Evolutionary conservation across 2,888 invertebrate genomes (phyloP).

Genomic region (Drosophila niveifrons): DNA sequence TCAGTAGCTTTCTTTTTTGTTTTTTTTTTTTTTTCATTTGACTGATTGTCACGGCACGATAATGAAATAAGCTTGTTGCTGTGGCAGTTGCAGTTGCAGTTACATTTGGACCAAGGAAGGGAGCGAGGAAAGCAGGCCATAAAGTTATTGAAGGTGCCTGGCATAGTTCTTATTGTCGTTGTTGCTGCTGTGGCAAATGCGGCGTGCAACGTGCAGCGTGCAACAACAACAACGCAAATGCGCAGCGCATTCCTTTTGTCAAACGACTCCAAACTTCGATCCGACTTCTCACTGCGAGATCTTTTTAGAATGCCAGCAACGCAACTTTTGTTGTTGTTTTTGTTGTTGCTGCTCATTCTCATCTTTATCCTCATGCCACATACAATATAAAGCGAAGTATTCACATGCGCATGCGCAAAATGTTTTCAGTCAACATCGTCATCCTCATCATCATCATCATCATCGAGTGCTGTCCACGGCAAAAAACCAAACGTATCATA

Average conservation of each 20-base stretch:
- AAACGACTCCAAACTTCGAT: conserved; percentile 43
- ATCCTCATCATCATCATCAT: conserved; percentile 11
- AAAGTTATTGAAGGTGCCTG: conserved; percentile 36
- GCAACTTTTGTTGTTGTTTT: conserved; percentile 30
- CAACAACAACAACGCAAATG: conserved; percentile 37
- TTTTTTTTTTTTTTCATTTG: conserved; percentile 49
- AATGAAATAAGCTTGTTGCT: conserved; percentile 64
- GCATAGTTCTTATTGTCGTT: conserved; percentile 20
- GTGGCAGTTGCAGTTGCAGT: conserved; percentile 15
- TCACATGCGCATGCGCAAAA: conserved; percentile 50
- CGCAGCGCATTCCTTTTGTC: conserved; percentile 60
- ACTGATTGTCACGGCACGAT: conserved; percentile 76
- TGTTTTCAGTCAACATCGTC: conserved; percentile 27
- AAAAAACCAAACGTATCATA: conserved; percentile 64
- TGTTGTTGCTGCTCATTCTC: conserved; percentile 1
- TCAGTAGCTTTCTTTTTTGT: too few species aligned
- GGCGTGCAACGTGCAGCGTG: conserved; percentile 50
- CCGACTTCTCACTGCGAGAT: conserved; percentile 42
- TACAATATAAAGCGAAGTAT: not conserved
- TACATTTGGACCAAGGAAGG: conserved; percentile 30
- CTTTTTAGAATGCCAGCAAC: conserved; percentile 56
- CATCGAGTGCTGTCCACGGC: conserved; percentile 11
- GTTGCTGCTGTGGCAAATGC: conserved; percentile 22
- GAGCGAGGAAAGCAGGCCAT: not conserved
- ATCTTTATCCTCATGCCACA: not conserved